phyloP scores from a whole-genome alignment of 2,113 vertebrate species.

The Pongo abelii region DNA sequence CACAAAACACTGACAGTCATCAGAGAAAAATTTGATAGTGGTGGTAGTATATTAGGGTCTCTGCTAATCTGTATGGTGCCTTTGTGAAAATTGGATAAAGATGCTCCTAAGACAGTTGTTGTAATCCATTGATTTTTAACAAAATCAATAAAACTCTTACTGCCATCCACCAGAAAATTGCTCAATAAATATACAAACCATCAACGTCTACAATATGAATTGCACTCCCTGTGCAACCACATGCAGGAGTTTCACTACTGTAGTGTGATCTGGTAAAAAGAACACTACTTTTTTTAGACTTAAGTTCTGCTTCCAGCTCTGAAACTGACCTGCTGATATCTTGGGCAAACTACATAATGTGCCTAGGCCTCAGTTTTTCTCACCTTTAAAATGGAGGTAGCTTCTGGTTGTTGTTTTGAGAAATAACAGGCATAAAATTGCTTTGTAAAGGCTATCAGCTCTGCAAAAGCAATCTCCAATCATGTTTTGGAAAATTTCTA shows the following conservation, averaged over 20 bases:
- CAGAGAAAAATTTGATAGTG: not conserved
- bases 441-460: constrained; percentile 13
- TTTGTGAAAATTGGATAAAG: not conserved
- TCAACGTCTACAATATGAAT: not conserved
- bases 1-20: not conserved
- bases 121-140: not conserved
- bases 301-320: not conserved
- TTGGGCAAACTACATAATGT: not conserved
- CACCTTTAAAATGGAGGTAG: not conserved
- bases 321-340: not conserved
- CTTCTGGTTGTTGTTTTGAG: not conserved
- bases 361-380: not conserved
- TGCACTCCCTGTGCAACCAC: not conserved
- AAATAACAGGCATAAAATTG: not conserved
- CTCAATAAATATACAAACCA: not conserved
- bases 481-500: not conserved
- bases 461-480: not conserved
- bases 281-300: not conserved
- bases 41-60: not conserved
- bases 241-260: not conserved
- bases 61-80: not conserved
- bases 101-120: not conserved
- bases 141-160: not conserved
- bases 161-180: not conserved
- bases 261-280: not conserved